Percentiles rank a stretch among this genome's conserved stretches.
These are phyloP conservation scores for Heliothis peltigera DNA, from an alignment of 2,888 invertebrate species.

Conservation along the genomic window DNA sequence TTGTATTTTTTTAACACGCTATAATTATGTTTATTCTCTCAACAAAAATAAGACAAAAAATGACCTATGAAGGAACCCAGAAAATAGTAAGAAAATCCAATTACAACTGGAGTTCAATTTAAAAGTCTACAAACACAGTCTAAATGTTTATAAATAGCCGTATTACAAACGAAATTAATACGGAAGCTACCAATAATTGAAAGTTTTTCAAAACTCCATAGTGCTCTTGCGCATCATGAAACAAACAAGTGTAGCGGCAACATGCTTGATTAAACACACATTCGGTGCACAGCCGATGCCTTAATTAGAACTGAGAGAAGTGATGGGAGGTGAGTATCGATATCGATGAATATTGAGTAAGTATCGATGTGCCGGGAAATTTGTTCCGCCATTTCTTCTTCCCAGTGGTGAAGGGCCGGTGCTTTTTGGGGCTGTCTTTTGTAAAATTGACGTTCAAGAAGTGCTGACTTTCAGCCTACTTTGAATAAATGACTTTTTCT, in stretches of 20 bases:
- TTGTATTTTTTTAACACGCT: no score
- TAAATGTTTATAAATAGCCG: constrained; percentile 26
- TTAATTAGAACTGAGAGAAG: constrained; percentile 83
- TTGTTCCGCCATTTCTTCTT: no score
- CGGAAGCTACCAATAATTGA: constrained; percentile 52
- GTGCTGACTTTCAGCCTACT: no score
- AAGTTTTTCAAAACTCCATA: constrained; percentile 50
- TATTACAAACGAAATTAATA: constrained; percentile 36
- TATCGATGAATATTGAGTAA: constrained; percentile 16
- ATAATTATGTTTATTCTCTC: no score
- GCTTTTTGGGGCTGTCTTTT: no score
- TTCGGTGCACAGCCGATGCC: constrained; percentile 87
- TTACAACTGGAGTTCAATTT: constrained; percentile 20
- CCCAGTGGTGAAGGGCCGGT: no score
- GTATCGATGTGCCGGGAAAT: constrained; percentile 17
- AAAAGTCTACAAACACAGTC: neutral
- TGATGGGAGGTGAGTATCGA: constrained; percentile 29
- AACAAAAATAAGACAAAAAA: no score
- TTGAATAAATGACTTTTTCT: no score
- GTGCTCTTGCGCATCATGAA: constrained; percentile 77
- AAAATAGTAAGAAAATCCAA: constrained; percentile 10
- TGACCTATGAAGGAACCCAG: constrained; percentile 7
- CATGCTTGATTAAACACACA: constrained; percentile 87
- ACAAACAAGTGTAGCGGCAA: constrained; percentile 82
- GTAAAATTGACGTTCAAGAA: no score